Evolutionary conservation across 2,888 invertebrate genomes (phyloP).

Genomic region (Mimachlamys varia): DNA sequence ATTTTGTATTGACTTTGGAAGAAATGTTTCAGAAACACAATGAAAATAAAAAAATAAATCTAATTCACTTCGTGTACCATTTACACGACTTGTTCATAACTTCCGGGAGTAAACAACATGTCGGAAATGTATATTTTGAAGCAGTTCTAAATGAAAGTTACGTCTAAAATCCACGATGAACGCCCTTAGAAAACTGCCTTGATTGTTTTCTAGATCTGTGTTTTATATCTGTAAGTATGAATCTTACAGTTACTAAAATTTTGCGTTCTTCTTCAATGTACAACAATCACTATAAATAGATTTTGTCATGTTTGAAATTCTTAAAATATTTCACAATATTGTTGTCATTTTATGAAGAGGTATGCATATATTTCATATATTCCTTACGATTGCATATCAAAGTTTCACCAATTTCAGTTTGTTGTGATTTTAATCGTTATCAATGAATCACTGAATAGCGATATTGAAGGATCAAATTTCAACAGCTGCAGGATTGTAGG

Average conservation of each 20-base stretch:
- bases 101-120: conserved; percentile 36
- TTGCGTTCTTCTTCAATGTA: neutral
- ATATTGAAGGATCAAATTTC: too few relatives aligned
- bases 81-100: neutral
- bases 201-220: neutral
- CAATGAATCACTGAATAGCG: too few relatives aligned
- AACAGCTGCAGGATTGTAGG: too few relatives aligned
- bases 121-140: conserved; percentile 21
- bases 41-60: neutral
- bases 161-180: neutral
- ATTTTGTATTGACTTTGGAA: neutral
- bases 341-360: neutral
- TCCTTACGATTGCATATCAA: neutral
- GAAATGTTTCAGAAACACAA: neutral
- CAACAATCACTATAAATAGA: conserved; percentile 1
- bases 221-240: neutral
- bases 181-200: neutral
- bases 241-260: neutral
- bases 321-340: neutral
- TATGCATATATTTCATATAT: neutral
- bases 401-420: too few relatives aligned
- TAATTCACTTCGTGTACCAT: neutral
- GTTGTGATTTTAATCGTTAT: too few relatives aligned
- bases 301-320: neutral
- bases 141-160: neutral